Conservation (phyloP, 2,797 vertebrate species). For the Labroides dimidiatus region DNA sequence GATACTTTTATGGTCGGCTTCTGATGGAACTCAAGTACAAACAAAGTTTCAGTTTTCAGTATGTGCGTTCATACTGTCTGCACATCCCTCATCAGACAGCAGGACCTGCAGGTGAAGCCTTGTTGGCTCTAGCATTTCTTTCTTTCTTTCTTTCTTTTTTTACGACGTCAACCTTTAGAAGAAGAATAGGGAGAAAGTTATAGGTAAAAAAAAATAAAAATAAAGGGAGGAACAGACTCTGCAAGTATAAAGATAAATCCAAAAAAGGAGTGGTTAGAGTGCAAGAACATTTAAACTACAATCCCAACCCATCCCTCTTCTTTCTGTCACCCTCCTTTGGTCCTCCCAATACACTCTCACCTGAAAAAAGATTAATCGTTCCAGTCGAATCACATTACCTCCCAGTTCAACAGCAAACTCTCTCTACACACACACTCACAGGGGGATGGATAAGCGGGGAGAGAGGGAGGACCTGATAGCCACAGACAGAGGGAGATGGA, state of each 20-base stretch:
- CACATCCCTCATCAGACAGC: not conserved
- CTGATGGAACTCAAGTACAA: not conserved
- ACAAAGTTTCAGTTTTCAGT: not conserved
- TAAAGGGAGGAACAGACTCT: not conserved
- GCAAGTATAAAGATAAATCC: not conserved
- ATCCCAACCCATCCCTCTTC: conserved; percentile 62
- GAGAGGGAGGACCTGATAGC: conserved; percentile 13
- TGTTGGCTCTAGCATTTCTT: conserved; percentile 48
- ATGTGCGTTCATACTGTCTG: conserved; percentile 11
- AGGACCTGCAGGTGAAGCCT: conserved; percentile 50
- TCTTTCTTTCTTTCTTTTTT: no score
- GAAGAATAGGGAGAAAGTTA: conserved; percentile 5
- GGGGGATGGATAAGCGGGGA: conserved; percentile 2
- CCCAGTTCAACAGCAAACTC: conserved; percentile 60
- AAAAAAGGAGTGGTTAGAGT: conserved; percentile 3
- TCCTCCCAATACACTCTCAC: conserved; percentile 74
- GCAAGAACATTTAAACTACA: conserved; percentile 51
- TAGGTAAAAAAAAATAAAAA: not conserved
- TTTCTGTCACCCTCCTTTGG: conserved; percentile 58
- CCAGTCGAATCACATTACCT: conserved; percentile 83
- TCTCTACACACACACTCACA: conserved; percentile 9
- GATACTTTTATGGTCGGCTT: not conserved
- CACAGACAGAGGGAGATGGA: conserved; percentile 46
- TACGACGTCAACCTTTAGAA: conserved; percentile 30
- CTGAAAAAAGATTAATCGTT: conserved; percentile 86